These are phyloP conservation scores for Tortrix viridana DNA, from an alignment of 2,888 invertebrate genomes.

Conservation along the genomic window DNA sequence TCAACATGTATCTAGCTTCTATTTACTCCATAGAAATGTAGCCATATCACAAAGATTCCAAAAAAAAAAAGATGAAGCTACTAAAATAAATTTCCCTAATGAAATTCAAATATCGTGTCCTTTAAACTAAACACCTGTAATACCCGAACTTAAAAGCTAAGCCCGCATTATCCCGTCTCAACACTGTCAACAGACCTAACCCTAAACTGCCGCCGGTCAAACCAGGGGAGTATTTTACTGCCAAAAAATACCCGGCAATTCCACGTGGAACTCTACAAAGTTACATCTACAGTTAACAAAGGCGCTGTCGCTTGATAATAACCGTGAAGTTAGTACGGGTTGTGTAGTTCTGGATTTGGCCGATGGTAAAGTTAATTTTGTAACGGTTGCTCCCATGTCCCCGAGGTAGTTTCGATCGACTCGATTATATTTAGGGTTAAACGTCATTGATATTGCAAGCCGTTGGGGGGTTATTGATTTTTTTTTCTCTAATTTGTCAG, in stretches of 20 bases:
- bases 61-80: too few species aligned
- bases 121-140: conserved; percentile 26
- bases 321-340: not conserved
- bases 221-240: conserved; percentile 36
- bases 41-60: too few species aligned
- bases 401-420: conserved; percentile 82
- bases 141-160: conserved; percentile 32
- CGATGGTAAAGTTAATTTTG: conserved; percentile 13
- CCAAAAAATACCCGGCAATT: conserved; percentile 78
- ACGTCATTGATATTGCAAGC: conserved; percentile 81
- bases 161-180: conserved; percentile 32
- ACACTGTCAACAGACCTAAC: conserved; percentile 39
- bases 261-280: conserved; percentile 62
- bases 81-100: too few species aligned
- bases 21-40: too few species aligned
- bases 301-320: conserved; percentile 4
- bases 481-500: conserved; percentile 78
- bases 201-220: conserved; percentile 38
- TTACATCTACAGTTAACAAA: not conserved
- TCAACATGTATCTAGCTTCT: too few species aligned
- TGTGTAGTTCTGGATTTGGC: conserved; percentile 4
- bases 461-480: conserved; percentile 75
- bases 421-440: conserved; percentile 84
- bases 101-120: conserved; percentile 11
- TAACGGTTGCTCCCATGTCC: conserved; percentile 69